Evolutionary conservation across 2,113 vertebrate species (phyloP).

Genomic region (Cololabis saira): DNA sequence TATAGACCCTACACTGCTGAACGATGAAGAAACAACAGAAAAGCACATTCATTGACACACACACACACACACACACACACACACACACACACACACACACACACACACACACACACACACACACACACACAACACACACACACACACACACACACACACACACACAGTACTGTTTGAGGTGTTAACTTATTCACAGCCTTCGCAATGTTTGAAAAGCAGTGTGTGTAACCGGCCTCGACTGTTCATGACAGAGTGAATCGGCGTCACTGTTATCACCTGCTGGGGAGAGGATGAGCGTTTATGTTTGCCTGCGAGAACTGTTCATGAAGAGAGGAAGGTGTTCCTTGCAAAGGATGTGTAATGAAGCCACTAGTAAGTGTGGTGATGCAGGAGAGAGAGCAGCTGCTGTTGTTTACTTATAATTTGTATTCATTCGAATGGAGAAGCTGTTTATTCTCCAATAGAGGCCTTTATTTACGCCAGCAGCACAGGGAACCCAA

Average conservation of each 20-base stretch:
- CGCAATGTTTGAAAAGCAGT: constrained; percentile 19
- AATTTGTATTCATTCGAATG: background rate
- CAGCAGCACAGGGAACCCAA: too few species aligned
- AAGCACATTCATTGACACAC: background rate
- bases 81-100: too few species aligned
- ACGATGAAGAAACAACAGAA: constrained; percentile 42
- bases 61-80: too few species aligned
- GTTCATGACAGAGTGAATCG: constrained; percentile 32
- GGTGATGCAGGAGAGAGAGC: background rate
- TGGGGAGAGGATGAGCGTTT: constrained; percentile 7
- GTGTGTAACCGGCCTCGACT: too few species aligned
- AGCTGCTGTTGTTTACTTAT: constrained; percentile 10
- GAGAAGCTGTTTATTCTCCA: background rate
- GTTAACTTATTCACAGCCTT: constrained; percentile 37
- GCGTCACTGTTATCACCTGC: constrained; percentile 2
- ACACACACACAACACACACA: too few species aligned
- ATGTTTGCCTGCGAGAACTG: constrained; percentile 1
- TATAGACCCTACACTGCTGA: constrained; percentile 41
- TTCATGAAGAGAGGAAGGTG: constrained; percentile 19
- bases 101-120: too few species aligned
- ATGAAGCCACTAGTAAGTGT: constrained; percentile 13
- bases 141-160: constrained; percentile 12
- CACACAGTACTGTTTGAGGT: constrained; percentile 5
- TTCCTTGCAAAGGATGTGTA: constrained; percentile 36
- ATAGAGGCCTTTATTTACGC: background rate